phyloP scores from a whole-genome alignment of 2,797 vertebrate species.

The Malacoctenus gilli region DNA sequence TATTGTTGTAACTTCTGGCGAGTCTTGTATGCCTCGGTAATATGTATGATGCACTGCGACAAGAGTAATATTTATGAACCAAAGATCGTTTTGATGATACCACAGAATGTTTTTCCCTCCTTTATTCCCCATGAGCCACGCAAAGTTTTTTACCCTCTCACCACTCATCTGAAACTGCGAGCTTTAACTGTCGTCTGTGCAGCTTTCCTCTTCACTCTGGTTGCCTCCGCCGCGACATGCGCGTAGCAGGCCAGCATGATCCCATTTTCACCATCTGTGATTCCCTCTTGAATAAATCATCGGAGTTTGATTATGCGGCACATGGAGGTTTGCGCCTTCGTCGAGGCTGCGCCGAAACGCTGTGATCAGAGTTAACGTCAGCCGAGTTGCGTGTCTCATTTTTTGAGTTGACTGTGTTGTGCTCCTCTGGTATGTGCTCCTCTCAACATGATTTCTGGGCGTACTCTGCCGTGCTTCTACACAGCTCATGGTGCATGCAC shows the following conservation, averaged over 20 bases:
- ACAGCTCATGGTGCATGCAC: constrained; percentile 72
- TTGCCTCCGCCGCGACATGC: constrained; percentile 15
- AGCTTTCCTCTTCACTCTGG: constrained; percentile 7
- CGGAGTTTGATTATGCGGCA: constrained; percentile 6
- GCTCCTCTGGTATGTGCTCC: constrained; percentile 22
- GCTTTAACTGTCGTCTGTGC: constrained; percentile 18
- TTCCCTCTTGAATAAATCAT: constrained; percentile 1
- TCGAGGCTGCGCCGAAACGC: constrained; percentile 11
- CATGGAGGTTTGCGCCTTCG: constrained; percentile 5
- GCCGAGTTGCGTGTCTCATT: constrained; percentile 12
- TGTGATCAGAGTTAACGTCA: constrained; percentile 22
- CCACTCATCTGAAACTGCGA: constrained; percentile 17
- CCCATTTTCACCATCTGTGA: constrained; percentile 15
- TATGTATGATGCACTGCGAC: too few relatives aligned
- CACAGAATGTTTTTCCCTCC: neutral
- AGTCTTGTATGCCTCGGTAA: too few relatives aligned
- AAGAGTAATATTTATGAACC: too few relatives aligned
- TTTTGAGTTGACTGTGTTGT: constrained; percentile 2
- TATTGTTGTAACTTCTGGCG: too few relatives aligned
- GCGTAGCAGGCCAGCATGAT: constrained; percentile 22
- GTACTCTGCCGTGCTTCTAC: constrained; percentile 47
- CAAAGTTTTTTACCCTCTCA: constrained; percentile 18
- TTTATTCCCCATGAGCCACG: constrained; percentile 47
- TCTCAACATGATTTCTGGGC: constrained; percentile 46
- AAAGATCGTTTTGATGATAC: too few relatives aligned